phyloP scores from a whole-genome alignment of 1,140 invertebrate species.

The Heliconius congener region DNA sequence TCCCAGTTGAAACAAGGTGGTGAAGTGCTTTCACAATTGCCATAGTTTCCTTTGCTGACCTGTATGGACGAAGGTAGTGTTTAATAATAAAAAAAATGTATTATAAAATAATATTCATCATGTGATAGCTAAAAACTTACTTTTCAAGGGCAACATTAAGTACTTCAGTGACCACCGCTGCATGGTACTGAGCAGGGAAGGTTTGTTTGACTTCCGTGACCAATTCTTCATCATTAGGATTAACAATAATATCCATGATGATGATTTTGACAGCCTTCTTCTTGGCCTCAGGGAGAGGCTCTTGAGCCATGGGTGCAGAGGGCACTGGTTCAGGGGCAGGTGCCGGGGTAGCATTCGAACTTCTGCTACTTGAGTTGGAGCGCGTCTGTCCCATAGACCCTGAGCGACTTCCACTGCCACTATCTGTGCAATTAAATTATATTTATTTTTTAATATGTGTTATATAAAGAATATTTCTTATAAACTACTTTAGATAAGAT shows the following conservation, averaged over 20 bases:
- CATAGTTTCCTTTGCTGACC: conserved; percentile 56
- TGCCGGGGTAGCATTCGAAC: conserved; percentile 36
- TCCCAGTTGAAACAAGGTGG: conserved; percentile 56
- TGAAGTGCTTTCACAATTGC: conserved; percentile 55
- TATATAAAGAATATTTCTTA: too few species aligned
- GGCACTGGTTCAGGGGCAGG: conserved; percentile 35
- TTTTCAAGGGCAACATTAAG: conserved; percentile 63
- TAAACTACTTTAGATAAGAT: not conserved
- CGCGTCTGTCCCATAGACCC: conserved; percentile 54
- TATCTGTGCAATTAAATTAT: conserved; percentile 35
- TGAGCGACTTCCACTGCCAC: conserved; percentile 48
- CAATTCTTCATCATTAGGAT: conserved; percentile 56
- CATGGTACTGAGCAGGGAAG: conserved; percentile 56
- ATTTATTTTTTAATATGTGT: too few species aligned
- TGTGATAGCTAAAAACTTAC: conserved; percentile 42
- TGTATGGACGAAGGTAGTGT: conserved; percentile 35
- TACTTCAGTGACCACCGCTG: conserved; percentile 64
- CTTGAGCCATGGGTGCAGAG: conserved; percentile 40
- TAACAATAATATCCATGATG: conserved; percentile 56
- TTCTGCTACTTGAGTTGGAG: conserved; percentile 54
- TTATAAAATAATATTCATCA: not conserved
- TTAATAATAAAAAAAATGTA: not conserved
- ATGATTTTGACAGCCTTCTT: conserved; percentile 57
- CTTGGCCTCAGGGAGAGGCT: conserved; percentile 55
- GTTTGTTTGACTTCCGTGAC: conserved; percentile 53